Base-by-base conservation (phyloP, 2,888 invertebrate genomes). In the Athalia rosae region DNA sequence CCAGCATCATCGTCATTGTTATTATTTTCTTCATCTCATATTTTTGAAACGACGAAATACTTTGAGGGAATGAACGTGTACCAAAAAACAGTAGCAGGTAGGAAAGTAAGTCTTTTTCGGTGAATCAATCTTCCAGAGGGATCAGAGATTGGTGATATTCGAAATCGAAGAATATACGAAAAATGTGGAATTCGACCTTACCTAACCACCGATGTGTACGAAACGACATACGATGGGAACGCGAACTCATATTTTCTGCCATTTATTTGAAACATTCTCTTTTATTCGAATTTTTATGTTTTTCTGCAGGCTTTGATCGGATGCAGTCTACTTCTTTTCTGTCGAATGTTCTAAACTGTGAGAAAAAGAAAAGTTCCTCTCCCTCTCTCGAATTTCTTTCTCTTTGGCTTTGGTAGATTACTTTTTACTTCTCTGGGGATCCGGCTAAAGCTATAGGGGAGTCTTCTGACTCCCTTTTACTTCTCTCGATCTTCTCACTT, bases 401-500 rank as follows among this genome's bases (percentile, higher is more conserved):
- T 67, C 50, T 5, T 3, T 8, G 66, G 66, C 50, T 67, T 67
- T 67, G 8, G 50, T 50, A 67, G 66, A 67, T 67, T 67, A 67
- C 66, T 67, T 67, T 67, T 50, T 13, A 48, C 50, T 67, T 47
- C 66, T 67, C 66, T 11, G 7, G 66, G 66, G 66, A 67, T 28
- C 11, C 47, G n/a, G 64, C 45, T 7, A 3, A 8, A 4, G 9
- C 28, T 11, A 67, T 41, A 13, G 66, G 28, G 7, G 13, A n/a
- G 43, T 47, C 64, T 6, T 64, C n/a, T 13, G n/a, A 47, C 13
- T 61, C 61, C 61, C 41, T 43, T 63, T n/a, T 47, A 45, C 64
- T 45, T n/a, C 13, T 47, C 15, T 28, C 28, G 28, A 28, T 28
- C 28, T 28, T 28, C 28, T 28, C 28, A 28, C 28, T 28, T 28